Evolutionary conservation across 37 sponge, comb jelly and placozoan species (phyloP), one percentile per base, ranked within the genome.

Genomic region (Theonella swinhoei): DNA sequence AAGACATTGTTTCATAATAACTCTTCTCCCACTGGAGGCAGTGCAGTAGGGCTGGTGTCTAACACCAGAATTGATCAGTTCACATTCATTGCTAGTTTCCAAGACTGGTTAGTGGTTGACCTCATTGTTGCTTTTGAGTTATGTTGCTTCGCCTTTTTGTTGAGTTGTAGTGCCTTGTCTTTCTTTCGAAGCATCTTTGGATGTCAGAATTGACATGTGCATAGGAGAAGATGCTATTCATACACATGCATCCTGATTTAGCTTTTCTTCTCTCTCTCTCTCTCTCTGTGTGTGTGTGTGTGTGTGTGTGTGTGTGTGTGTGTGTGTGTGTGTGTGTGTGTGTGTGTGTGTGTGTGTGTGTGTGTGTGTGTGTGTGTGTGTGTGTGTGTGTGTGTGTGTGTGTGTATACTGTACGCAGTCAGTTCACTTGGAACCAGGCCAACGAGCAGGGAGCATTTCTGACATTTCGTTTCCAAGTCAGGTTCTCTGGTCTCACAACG

Each of bases 11-110:
- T 90, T 58, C n/a, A 23, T 7, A 29, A 35, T 0, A 90, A 90
- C 69, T 61, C 26, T 34, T 85, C 91, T 0, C 82, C 63, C 60
- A 47, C 40, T 31, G 91, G 87, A 34, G 87, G 91, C 1, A 80
- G 83, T 25, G 83, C 83, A 0, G 59, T 91, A 29, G 65, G 91
- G 14, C 20, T 91, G 23, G 77, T 91, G 35, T 86, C 91, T 26
- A 76, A 74, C 39, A 58, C 69, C 31, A 66, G 69, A 33, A 82
- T 91, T 1, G 78, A 82, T 41, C 77, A 76, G 37, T 39, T 73
- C 35, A 60, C 62, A 7, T 39, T 59, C 35, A 64, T 75, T 32
- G 64, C 66, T 3, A 25, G 20, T 0, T 70, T 87, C 42, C 42
- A 81, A 24, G 62, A 86, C 68, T 86, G 87, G 87, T 91, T 47